Evolutionary conservation across 2,113 vertebrate species (phyloP).

Genomic region (Castor canadensis): DNA sequence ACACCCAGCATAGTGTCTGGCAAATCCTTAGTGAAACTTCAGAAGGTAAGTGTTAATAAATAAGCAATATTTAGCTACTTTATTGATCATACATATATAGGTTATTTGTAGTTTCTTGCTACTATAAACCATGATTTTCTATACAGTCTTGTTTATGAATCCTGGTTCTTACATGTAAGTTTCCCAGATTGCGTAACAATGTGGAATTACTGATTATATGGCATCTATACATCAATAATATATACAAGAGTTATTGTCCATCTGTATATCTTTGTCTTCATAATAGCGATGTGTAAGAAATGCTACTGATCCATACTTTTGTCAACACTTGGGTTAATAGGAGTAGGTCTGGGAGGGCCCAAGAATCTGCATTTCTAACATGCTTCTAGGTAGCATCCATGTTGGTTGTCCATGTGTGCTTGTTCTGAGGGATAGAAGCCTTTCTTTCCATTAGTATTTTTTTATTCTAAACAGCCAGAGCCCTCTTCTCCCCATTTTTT

Average conservation of each 20-base stretch:
- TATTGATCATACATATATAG: not conserved
- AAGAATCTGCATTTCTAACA: not conserved
- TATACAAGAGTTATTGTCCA: no score
- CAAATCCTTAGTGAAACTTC: slow-evolving; percentile 8
- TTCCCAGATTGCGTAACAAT: not conserved
- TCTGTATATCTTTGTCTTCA: no score
- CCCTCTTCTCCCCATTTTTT: no score
- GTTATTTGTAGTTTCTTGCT: slow-evolving; percentile 7
- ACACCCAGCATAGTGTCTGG: not conserved
- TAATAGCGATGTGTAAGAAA: not conserved
- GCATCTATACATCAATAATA: no score
- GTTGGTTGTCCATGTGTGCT: not conserved
- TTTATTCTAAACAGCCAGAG: not conserved
- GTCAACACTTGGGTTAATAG: not conserved
- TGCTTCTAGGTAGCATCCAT: not conserved
- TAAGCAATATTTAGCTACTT: not conserved
- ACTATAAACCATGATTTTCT: not conserved
- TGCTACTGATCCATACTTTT: not conserved
- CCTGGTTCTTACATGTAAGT: not conserved
- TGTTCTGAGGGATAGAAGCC: no score
- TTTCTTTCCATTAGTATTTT: no score
- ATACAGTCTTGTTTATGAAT: not conserved
- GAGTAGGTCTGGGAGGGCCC: not conserved
- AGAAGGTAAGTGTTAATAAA: not conserved
- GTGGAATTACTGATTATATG: not conserved